These are phyloP conservation scores for Malurus cyaneus DNA, from an alignment of 2,113 vertebrate species.

Conservation along the genomic window DNA sequence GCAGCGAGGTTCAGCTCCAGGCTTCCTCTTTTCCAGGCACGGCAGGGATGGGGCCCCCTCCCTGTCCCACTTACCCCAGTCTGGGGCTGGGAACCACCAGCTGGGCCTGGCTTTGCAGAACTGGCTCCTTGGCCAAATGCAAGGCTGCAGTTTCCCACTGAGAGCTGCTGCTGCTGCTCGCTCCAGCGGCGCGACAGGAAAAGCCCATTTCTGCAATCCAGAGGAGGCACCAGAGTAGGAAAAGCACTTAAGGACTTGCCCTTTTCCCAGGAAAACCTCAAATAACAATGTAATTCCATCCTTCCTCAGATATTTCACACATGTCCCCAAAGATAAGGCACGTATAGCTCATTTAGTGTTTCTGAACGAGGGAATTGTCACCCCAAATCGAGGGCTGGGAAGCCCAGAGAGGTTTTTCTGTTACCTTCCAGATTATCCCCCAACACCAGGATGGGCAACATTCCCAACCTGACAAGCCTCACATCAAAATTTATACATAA, in stretches of 20 bases:
- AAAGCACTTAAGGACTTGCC: background rate
- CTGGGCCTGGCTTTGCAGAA: background rate
- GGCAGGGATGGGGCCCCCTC: background rate
- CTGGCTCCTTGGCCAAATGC: background rate
- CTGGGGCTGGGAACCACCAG: rapidly evolving
- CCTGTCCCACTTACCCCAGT: background rate
- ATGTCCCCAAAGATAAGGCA: background rate
- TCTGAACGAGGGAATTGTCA: background rate
- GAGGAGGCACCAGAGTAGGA: background rate
- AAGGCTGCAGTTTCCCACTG: background rate
- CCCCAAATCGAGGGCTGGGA: background rate
- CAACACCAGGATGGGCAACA: background rate
- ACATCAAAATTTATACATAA: rapidly evolving
- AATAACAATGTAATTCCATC: background rate
- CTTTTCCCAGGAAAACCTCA: background rate
- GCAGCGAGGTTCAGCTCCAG: background rate
- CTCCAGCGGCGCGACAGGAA: background rate
- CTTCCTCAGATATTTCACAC: background rate
- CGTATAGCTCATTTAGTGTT: rapidly evolving
- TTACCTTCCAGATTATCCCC: background rate
- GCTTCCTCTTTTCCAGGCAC: background rate
- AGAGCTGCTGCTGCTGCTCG: background rate
- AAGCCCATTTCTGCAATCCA: background rate
- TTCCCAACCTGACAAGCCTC: background rate
- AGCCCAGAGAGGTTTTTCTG: background rate